phyloP scores from a whole-genome alignment of 2,113 vertebrate genomes.

The Pollachius pollachius region DNA sequence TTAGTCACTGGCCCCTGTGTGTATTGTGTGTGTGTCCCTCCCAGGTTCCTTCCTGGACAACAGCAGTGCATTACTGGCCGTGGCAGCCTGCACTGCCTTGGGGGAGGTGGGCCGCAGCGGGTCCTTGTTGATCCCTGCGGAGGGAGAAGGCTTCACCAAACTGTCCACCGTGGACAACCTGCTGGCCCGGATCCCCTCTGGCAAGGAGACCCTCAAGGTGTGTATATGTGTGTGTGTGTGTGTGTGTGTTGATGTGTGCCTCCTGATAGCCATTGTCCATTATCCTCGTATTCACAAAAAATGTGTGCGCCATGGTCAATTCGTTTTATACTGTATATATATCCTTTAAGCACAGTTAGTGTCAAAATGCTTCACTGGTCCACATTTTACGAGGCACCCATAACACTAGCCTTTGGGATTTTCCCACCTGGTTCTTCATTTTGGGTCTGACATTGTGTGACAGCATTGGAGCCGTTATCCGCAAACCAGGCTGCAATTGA shows the following conservation, averaged over 20 bases:
- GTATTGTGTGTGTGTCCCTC: background rate
- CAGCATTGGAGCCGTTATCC: too few species aligned
- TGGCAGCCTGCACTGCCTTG: slow-evolving; percentile 89
- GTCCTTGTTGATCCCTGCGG: slow-evolving; percentile 80
- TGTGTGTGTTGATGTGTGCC: background rate
- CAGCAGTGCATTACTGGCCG: slow-evolving; percentile 78
- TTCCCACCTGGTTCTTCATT: background rate
- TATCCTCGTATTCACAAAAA: background rate
- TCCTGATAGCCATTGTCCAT: background rate
- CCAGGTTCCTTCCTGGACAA: slow-evolving; percentile 90
- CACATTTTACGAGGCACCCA: too few species aligned
- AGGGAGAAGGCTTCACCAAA: slow-evolving; percentile 90
- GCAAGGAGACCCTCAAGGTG: slow-evolving; percentile 95
- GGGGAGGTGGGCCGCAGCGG: slow-evolving; percentile 94
- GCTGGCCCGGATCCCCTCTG: slow-evolving; percentile 87
- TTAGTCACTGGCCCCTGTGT: background rate
- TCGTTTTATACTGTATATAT: background rate
- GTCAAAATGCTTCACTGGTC: background rate
- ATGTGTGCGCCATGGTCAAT: background rate
- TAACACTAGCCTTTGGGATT: background rate
- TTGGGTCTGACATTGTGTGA: too few species aligned
- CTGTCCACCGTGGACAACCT: slow-evolving; percentile 86
- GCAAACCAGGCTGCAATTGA: too few species aligned
- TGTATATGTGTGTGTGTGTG: background rate
- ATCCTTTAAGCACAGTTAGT: background rate